Conservation (phyloP, 2,113 vertebrate species). For the Equus przewalskii region DNA sequence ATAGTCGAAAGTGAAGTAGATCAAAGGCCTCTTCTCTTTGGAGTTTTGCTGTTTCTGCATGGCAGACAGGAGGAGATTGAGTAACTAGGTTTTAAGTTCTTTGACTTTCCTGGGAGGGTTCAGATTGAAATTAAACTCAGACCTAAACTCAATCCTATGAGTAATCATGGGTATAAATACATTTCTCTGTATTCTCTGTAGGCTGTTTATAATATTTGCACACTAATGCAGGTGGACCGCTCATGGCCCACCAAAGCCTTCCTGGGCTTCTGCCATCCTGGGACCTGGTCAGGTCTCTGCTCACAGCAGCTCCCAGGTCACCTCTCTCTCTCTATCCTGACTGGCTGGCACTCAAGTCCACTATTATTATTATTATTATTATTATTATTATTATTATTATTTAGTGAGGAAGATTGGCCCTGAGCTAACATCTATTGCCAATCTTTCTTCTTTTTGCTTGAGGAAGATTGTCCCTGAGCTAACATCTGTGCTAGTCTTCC, state of each 20-base stretch:
- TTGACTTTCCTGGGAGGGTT: neutral
- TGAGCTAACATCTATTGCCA: no score
- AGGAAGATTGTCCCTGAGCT: no score
- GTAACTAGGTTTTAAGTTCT: neutral
- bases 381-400: no score
- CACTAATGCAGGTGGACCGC: neutral
- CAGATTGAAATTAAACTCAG: slow-evolving; percentile 20
- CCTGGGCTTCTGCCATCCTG: neutral
- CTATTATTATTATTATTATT: neutral
- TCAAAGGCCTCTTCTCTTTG: neutral
- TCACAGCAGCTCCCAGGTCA: neutral
- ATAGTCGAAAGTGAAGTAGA: neutral
- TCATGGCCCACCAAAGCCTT: neutral
- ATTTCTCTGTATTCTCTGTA: neutral
- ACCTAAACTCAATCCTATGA: neutral
- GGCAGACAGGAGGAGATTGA: neutral
- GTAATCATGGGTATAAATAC: neutral
- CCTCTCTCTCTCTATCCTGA: neutral
- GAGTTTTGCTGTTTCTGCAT: neutral
- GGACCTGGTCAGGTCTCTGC: neutral
- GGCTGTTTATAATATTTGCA: neutral
- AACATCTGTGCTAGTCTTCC: no score
- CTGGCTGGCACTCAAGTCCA: neutral
- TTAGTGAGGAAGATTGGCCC: no score
- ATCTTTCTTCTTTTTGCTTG: no score